Evolutionary conservation across 2,797 vertebrate species (phyloP), one percentile per base, ranked within the genome.

Genomic region (Calcarius lapponicus): DNA sequence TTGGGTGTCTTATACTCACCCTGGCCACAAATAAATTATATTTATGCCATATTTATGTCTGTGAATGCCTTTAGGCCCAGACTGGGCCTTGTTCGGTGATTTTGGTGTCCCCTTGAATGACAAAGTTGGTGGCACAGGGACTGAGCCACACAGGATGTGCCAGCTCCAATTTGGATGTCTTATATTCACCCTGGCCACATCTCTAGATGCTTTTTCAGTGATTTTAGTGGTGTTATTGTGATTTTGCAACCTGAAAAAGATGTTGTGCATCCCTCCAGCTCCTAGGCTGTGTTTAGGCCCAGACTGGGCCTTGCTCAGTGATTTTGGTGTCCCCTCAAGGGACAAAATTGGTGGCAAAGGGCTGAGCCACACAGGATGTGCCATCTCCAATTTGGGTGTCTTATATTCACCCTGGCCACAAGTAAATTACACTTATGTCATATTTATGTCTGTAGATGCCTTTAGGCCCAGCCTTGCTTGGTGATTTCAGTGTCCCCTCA

Each of bases 371-470:
- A 21, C 31, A 54, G 53, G 28, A 21, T 9, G 19, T 54, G n/a
- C 15, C n/a, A 57, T 1, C 53, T 11, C 17, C 65, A 2, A 0
- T 42, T 22, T 40, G 7, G 2, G 3, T 10, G 4, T 10, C 10
- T 53, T 5, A 2, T 0, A 7, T 38, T 56, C 20, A n/a, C 4
- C 19, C 53, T 56, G 13, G 53, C 31, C 13, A 21, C 19, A 54
- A 4, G 9, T 9, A 54, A 54, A 54, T 53, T 19, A 53, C 8
- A 53, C 19, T 53, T 31, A 31, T 31, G 17, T 31, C 17, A 19
- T 53, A 53, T 32, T 32, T 54, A n/a, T 56, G 20, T 56, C 54
- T 15, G 13, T 22, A 22, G 54, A 22, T 22, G 11, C 17, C 11
- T 65, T 25, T 53, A 28, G 58, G 54, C n/a, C 32, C 32, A 13